Evolutionary conservation across 1,140 invertebrate genomes (phyloP).

Genomic region (Zaprionus lachaisei): DNA sequence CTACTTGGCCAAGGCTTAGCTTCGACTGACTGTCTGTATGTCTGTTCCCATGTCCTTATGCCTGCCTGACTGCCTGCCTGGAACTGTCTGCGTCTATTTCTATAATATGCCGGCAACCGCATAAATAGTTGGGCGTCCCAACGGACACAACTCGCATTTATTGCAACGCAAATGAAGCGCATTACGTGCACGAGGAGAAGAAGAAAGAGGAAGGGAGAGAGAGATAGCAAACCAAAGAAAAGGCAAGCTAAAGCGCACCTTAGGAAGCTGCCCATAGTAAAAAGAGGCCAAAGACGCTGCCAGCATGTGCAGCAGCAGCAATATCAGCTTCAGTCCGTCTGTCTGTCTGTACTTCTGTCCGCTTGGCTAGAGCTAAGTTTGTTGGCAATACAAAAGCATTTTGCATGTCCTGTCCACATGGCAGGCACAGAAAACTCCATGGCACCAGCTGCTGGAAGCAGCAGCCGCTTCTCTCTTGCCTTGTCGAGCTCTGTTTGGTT

Average conservation of each 20-base stretch:
- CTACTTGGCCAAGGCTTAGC: slow-evolving; percentile 2
- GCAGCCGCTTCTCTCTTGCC: slow-evolving; percentile 26
- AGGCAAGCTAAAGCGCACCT: slow-evolving; percentile 26
- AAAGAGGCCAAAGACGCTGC: slow-evolving; percentile 39
- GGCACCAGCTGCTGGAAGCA: slow-evolving; percentile 44
- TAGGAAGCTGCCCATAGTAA: slow-evolving; percentile 23
- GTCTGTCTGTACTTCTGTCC: slow-evolving; percentile 20
- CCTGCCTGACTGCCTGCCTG: slow-evolving; percentile 6
- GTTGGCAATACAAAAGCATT: slow-evolving; percentile 82
- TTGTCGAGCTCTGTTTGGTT: not conserved
- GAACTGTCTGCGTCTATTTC: slow-evolving; percentile 26
- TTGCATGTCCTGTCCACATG: slow-evolving; percentile 67
- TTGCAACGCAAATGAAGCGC: slow-evolving; percentile 80
- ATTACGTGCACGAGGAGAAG: slow-evolving; percentile 68
- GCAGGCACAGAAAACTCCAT: slow-evolving; percentile 43
- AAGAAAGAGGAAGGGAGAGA: not conserved
- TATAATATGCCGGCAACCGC: slow-evolving; percentile 38
- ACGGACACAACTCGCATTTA: slow-evolving; percentile 57
- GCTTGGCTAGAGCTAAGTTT: slow-evolving; percentile 50
- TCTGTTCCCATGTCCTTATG: not conserved
- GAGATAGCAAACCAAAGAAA: slow-evolving; percentile 12
- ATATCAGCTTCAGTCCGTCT: slow-evolving; percentile 32
- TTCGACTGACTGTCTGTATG: not conserved
- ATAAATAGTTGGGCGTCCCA: slow-evolving; percentile 45
- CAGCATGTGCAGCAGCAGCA: not conserved